These are phyloP conservation scores for Erithacus rubecula DNA, from an alignment of 2,797 vertebrate species.

Conservation along the genomic window DNA sequence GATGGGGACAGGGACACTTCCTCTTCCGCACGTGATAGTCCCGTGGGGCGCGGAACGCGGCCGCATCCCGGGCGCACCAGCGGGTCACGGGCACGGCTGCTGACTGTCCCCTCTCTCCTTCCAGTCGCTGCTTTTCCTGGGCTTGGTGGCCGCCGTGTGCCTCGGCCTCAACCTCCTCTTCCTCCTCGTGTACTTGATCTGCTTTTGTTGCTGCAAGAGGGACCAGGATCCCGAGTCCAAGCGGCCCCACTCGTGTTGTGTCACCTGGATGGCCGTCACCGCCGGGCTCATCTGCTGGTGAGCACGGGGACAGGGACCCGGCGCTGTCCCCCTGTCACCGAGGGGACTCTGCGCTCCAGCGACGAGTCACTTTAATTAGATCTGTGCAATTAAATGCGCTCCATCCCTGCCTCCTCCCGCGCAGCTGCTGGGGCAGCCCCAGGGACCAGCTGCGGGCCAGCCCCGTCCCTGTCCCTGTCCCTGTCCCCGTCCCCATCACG, in stretches of 20 bases:
- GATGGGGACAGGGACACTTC: background rate
- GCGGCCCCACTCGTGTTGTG: slow-evolving; percentile 80
- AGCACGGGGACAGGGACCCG: background rate
- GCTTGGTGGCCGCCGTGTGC: slow-evolving; percentile 80
- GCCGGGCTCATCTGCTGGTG: slow-evolving; percentile 92
- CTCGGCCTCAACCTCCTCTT: slow-evolving; percentile 86
- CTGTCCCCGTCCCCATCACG: background rate
- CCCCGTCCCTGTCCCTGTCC: background rate
- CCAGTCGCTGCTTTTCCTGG: slow-evolving; percentile 87
- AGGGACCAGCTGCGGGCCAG: background rate
- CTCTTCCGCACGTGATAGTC: background rate
- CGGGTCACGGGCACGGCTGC: background rate
- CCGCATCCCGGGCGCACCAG: background rate
- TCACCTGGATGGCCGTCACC: slow-evolving; percentile 86
- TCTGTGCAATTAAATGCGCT: background rate
- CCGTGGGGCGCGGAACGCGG: background rate
- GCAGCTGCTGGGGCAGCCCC: background rate
- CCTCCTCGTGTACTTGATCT: slow-evolving; percentile 81
- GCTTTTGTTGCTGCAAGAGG: slow-evolving; percentile 82
- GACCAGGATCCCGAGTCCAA: slow-evolving; percentile 81
- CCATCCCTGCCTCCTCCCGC: background rate
- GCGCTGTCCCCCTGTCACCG: accelerated
- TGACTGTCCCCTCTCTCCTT: background rate
- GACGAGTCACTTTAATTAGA: background rate
- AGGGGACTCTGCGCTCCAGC: accelerated